Conservation (phyloP, 2,888 invertebrate genomes). For the Oligia fasciuncula region DNA sequence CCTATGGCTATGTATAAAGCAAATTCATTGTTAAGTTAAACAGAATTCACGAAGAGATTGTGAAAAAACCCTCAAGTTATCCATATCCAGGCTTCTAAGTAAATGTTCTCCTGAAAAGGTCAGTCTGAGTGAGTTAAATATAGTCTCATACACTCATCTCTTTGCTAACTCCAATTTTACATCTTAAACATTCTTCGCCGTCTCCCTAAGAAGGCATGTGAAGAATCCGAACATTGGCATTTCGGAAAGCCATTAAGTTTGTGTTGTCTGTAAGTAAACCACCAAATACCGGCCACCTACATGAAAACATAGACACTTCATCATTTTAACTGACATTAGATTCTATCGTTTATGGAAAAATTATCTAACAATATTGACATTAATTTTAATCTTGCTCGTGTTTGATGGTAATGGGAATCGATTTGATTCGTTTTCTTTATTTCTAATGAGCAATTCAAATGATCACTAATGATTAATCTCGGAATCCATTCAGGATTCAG, state of each 20-base stretch:
- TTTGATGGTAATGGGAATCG: slow-evolving; percentile 1
- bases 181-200: slow-evolving; percentile 40
- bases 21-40: neutral
- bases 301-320: slow-evolving; percentile 16
- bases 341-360: slow-evolving; percentile 31
- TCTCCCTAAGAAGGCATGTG: slow-evolving; percentile 23
- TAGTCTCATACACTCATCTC: slow-evolving; percentile 3
- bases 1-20: too few relatives aligned
- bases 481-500: neutral
- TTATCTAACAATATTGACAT: neutral
- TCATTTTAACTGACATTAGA: slow-evolving; percentile 19
- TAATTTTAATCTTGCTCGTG: neutral
- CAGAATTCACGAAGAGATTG: neutral
- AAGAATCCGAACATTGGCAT: slow-evolving; percentile 17
- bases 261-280: neutral
- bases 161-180: slow-evolving; percentile 36
- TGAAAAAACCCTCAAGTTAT: neutral
- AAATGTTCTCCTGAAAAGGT: neutral
- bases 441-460: neutral
- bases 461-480: neutral
- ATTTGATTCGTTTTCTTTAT: neutral
- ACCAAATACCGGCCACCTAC: slow-evolving; percentile 27
- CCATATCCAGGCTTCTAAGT: neutral
- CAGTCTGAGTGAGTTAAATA: slow-evolving; percentile 8
- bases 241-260: slow-evolving; percentile 9